Percentiles rank a stretch among this genome's conserved stretches.
Conservation (phyloP, 2,888 invertebrate species). For the Tanytarsus gracilentus region DNA sequence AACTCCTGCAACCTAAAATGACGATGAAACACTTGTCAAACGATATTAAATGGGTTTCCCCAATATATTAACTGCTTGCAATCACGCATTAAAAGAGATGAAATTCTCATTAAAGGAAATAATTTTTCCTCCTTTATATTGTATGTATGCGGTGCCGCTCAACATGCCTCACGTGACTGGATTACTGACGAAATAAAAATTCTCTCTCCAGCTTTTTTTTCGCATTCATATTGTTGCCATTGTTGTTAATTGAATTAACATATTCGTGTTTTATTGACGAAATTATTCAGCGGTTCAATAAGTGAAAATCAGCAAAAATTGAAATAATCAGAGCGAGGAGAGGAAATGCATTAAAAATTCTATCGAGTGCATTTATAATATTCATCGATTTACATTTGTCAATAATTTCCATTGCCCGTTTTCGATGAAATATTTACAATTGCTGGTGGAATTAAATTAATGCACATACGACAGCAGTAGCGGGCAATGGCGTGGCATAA, state of each 20-base stretch:
- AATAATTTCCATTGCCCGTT: not conserved
- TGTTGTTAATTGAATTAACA: conserved; percentile 23
- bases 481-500: not conserved
- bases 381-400: conserved; percentile 22
- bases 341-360: conserved; percentile 11
- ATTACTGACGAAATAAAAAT: not conserved
- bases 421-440: conserved; percentile 6
- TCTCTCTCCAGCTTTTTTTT: not conserved
- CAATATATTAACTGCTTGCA: no score
- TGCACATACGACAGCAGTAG: not conserved
- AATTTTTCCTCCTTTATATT: no score
- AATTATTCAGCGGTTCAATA: conserved; percentile 4
- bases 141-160: no score
- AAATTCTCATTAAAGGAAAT: no score
- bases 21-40: no score
- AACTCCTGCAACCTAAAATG: no score
- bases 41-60: no score
- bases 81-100: no score
- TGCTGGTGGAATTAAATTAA: not conserved
- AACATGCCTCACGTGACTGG: conserved; percentile 11
- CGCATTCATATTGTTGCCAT: no score
- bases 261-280: conserved; percentile 4
- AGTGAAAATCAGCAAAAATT: not conserved
- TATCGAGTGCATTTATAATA: not conserved
- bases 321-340: not conserved